Percentiles rank a stretch among this genome's conserved stretches.
Conservation (phyloP, 2,888 invertebrate genomes). For the Sussaba pulchella region DNA sequence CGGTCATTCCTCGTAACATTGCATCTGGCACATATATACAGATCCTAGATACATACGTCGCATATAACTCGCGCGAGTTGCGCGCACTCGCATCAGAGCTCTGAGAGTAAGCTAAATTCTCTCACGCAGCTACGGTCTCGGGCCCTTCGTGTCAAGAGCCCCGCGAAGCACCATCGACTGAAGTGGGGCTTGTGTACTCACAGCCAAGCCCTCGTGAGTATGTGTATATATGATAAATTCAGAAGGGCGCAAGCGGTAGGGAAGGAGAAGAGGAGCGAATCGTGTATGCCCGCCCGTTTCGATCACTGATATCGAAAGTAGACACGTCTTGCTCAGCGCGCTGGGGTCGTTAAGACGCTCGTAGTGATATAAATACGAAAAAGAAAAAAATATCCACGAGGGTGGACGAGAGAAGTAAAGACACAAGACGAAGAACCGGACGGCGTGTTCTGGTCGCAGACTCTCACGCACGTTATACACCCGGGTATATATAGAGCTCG, state of each 20-base stretch:
- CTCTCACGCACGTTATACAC: constrained; percentile 48
- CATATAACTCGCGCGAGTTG: constrained; percentile 64
- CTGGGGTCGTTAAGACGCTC: constrained; percentile 42
- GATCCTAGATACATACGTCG: constrained; percentile 64
- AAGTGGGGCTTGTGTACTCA: constrained; percentile 12
- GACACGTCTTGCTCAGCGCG: constrained; percentile 77
- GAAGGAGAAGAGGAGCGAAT: constrained; percentile 55
- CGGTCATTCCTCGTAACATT: constrained; percentile 49
- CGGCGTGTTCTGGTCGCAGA: constrained; percentile 54
- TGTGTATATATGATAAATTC: constrained; percentile 48
- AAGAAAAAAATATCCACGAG: constrained; percentile 27
- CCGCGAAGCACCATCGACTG: constrained; percentile 16
- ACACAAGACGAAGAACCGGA: constrained; percentile 38
- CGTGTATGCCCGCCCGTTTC: constrained; percentile 69
- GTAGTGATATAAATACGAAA: constrained; percentile 40
- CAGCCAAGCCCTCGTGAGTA: not conserved
- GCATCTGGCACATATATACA: constrained; percentile 54
- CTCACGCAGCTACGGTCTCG: constrained; percentile 65
- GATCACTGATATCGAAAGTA: constrained; percentile 82
- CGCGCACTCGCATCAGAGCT: constrained; percentile 26
- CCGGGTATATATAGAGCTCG: not conserved
- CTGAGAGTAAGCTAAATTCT: constrained; percentile 66
- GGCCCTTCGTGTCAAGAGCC: constrained; percentile 54
- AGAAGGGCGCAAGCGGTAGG: constrained; percentile 37
- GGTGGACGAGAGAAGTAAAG: constrained; percentile 47